phyloP scores from a whole-genome alignment of 2,113 vertebrate genomes.

The Prionailurus bengalensis region DNA sequence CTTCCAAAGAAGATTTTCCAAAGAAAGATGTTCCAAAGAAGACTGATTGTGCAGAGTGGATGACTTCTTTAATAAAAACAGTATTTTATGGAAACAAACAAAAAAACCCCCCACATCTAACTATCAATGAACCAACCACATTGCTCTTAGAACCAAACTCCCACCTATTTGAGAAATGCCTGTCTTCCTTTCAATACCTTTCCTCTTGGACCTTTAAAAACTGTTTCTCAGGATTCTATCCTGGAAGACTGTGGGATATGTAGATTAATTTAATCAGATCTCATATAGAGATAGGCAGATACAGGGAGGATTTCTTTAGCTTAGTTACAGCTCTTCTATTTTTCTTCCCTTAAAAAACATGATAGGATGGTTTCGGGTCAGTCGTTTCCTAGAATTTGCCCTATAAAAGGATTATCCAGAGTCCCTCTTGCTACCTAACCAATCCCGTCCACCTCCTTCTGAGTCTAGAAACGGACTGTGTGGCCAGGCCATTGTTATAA shows the following conservation, averaged over 20 bases:
- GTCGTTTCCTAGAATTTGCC: slow-evolving; percentile 40
- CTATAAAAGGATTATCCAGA: slow-evolving; percentile 16
- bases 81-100: background rate
- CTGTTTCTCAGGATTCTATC: slow-evolving; percentile 5
- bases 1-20: slow-evolving; percentile 52
- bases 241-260: slow-evolving; percentile 7
- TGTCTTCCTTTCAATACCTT: background rate
- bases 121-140: background rate
- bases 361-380: background rate
- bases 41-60: slow-evolving; percentile 35
- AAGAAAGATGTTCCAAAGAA: slow-evolving; percentile 62
- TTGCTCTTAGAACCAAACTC: background rate
- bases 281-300: background rate
- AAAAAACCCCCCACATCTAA: background rate
- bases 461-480: background rate
- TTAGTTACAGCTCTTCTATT: slow-evolving; percentile 32
- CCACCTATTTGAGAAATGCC: background rate
- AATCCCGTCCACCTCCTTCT: slow-evolving; percentile 28
- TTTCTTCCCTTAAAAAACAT: background rate
- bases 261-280: slow-evolving; percentile 36
- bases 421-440: background rate
- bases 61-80: slow-evolving; percentile 44
- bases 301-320: background rate
- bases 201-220: slow-evolving; percentile 44
- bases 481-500: background rate